These are phyloP conservation scores for Tokudaia muenninki DNA, from an alignment of 2,797 vertebrate species.

Conservation along the genomic window DNA sequence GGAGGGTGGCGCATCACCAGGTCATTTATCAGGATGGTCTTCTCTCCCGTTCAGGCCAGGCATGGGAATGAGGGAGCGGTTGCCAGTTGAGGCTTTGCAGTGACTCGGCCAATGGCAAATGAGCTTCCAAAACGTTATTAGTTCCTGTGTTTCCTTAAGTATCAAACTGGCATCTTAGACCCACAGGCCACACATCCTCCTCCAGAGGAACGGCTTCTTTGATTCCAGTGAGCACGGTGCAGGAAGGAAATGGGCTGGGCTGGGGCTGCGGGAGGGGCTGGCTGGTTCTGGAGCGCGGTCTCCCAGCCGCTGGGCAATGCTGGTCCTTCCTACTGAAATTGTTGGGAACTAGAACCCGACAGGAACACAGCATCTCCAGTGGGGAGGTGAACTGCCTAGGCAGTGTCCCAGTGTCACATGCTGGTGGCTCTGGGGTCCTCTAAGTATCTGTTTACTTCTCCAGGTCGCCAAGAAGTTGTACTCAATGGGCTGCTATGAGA, in stretches of 20 bases:
- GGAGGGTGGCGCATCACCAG: no score
- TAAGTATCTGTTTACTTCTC: neutral
- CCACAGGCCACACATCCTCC: neutral
- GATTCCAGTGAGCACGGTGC: neutral
- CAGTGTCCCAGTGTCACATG: neutral
- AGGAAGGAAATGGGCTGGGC: neutral
- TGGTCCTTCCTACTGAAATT: neutral
- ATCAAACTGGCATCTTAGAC: neutral
- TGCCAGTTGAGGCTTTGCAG: neutral
- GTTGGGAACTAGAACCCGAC: neutral
- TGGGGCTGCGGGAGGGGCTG: fast-evolving
- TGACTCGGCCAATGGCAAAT: neutral
- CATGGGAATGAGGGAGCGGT: fast-evolving
- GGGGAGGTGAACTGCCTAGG: neutral
- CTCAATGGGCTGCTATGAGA: conserved; percentile 98
- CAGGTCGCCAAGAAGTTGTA: conserved; percentile 96
- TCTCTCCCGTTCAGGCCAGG: neutral
- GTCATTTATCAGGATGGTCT: neutral
- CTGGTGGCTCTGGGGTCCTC: neutral
- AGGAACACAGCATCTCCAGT: neutral
- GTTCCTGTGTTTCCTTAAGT: neutral
- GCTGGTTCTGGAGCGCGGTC: neutral
- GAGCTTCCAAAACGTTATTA: neutral
- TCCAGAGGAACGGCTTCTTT: neutral
- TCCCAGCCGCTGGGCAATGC: neutral